Evolutionary conservation across 1,140 invertebrate species (phyloP).

Genomic region (Heterodera carotae): DNA sequence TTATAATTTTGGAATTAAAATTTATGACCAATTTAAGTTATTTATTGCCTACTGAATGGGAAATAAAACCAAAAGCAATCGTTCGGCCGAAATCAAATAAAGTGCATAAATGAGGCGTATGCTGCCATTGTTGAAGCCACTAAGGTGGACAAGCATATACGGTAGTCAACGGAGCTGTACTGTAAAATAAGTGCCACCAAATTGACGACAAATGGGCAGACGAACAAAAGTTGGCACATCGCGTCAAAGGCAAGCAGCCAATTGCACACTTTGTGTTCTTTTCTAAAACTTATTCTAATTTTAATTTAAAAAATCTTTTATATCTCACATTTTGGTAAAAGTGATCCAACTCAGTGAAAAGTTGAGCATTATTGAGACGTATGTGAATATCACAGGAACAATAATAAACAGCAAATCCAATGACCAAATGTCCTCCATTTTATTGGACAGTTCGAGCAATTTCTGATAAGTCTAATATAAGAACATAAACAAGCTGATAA

Average conservation of each 20-base stretch:
- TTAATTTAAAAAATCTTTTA: not conserved
- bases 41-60: conserved; percentile 11
- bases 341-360: not conserved
- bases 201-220: conserved; percentile 6
- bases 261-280: no score
- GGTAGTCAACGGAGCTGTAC: conserved; percentile 1
- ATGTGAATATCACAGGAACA: not conserved
- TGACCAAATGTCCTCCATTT: no score
- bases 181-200: not conserved
- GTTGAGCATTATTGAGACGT: not conserved
- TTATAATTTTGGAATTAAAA: conserved; percentile 5
- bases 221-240: not conserved
- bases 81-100: conserved; percentile 21
- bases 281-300: not conserved
- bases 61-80: conserved; percentile 8
- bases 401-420: not conserved
- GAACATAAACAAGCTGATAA: no score
- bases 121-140: conserved; percentile 8
- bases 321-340: not conserved
- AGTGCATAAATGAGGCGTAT: conserved; percentile 22
- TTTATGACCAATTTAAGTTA: not conserved
- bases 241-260: conserved; percentile 16
- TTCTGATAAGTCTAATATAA: no score
- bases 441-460: no score
- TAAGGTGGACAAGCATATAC: not conserved